Evolutionary conservation across 2,888 invertebrate genomes (phyloP).

Genomic region (Portevinia maculata): DNA sequence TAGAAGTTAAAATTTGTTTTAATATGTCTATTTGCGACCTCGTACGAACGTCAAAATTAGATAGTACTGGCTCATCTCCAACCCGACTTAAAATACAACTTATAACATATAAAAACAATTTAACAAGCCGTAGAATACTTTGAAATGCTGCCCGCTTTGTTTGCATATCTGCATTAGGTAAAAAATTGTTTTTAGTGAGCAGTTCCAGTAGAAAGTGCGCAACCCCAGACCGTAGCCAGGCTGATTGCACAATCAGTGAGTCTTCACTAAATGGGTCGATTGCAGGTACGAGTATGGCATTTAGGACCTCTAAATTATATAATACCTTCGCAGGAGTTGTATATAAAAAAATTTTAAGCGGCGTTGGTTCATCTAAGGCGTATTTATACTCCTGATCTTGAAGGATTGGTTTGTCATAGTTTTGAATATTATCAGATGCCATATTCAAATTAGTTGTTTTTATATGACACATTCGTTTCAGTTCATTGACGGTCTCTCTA

Average conservation of each 20-base stretch:
- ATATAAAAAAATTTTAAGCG: constrained; percentile 42
- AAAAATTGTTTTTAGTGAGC: constrained; percentile 92
- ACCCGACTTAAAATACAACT: constrained; percentile 89
- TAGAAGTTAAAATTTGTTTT: constrained; percentile 91
- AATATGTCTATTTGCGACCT: constrained; percentile 86
- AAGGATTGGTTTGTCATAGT: constrained; percentile 26
- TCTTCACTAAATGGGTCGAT: constrained; percentile 90
- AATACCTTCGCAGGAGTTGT: constrained; percentile 88
- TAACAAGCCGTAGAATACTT: constrained; percentile 93
- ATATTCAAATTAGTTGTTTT: constrained; percentile 34
- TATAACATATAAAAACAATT: constrained; percentile 93
- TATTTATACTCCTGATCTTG: constrained; percentile 36
- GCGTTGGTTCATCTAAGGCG: constrained; percentile 41
- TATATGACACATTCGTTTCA: constrained; percentile 81
- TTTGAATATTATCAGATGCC: constrained; percentile 32
- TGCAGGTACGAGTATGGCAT: constrained; percentile 96
- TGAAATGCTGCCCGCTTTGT: constrained; percentile 92
- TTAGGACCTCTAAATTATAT: constrained; percentile 91
- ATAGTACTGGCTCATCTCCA: constrained; percentile 84
- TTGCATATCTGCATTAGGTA: constrained; percentile 90
- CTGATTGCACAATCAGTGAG: constrained; percentile 85
- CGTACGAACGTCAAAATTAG: constrained; percentile 82
- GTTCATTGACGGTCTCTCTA: constrained; percentile 82
- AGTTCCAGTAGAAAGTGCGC: constrained; percentile 89
- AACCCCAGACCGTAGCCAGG: constrained; percentile 86